phyloP scores from a whole-genome alignment of 2,113 vertebrate genomes.

The Myxocyprinus asiaticus region DNA sequence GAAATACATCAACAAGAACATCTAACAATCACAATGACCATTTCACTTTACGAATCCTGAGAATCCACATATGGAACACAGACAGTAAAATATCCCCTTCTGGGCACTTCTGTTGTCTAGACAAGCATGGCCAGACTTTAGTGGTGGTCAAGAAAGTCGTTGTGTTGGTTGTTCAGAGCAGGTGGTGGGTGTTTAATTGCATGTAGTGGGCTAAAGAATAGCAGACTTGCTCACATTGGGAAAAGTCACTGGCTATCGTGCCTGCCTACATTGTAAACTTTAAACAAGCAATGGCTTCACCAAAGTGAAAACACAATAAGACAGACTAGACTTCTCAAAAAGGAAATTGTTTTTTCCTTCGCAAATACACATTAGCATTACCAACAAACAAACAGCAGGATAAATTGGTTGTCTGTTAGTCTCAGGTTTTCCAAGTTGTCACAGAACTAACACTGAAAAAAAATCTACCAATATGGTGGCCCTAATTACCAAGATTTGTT shows the following conservation, averaged over 20 bases:
- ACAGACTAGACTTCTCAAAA: not conserved
- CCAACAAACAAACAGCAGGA: not conserved
- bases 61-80: slow-evolving; percentile 13
- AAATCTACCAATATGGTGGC: slow-evolving; percentile 1
- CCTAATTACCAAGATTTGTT: not conserved
- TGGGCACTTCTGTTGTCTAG: slow-evolving; percentile 37
- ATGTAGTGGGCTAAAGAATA: slow-evolving; percentile 12
- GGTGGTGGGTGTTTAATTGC: slow-evolving; percentile 10
- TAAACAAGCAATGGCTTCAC: slow-evolving; percentile 8
- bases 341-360: not conserved
- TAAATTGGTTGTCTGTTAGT: too few species aligned
- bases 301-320: not conserved
- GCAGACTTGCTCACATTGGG: not conserved
- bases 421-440: not conserved
- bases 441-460: not conserved
- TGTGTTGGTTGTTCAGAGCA: not conserved
- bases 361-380: slow-evolving; percentile 6
- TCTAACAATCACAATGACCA: too few species aligned
- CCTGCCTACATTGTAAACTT: not conserved
- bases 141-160: slow-evolving; percentile 4
- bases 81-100: not conserved
- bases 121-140: not conserved
- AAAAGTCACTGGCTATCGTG: not conserved
- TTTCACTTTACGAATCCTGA: not conserved
- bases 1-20: too few species aligned